Evolutionary conservation across 2,888 invertebrate species (phyloP).

Genomic region (Drosophila robusta): DNA sequence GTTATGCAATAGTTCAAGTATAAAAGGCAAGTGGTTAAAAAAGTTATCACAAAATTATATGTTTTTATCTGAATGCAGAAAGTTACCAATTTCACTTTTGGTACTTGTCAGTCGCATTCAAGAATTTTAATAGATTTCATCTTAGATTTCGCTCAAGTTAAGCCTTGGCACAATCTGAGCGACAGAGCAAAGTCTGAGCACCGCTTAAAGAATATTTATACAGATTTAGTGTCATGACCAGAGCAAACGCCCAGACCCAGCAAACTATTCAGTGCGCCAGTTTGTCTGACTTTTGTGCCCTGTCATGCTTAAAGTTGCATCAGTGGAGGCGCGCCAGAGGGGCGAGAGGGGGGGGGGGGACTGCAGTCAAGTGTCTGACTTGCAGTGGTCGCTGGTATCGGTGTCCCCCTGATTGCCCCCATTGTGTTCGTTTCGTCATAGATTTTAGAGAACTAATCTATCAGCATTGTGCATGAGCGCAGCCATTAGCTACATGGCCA

Average conservation of each 20-base stretch:
- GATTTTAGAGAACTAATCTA: slow-evolving; percentile 56
- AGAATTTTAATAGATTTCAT: background rate
- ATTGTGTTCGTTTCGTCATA: slow-evolving; percentile 36
- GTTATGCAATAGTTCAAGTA: too few relatives aligned
- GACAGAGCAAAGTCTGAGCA: slow-evolving; percentile 19
- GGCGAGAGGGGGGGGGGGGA: background rate
- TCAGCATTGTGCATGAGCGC: slow-evolving; percentile 51
- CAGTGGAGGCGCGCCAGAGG: background rate
- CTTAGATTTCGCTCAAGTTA: slow-evolving; percentile 18
- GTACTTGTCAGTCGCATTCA: too few relatives aligned
- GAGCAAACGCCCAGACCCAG: slow-evolving; percentile 14
- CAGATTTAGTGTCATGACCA: slow-evolving; percentile 44
- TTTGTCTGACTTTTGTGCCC: slow-evolving; percentile 34
- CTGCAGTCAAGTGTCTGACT: slow-evolving; percentile 42
- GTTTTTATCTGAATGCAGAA: too few relatives aligned
- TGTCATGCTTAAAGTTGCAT: slow-evolving; percentile 31
- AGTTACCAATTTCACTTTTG: too few relatives aligned
- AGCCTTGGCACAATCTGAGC: slow-evolving; percentile 8
- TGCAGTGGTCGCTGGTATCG: slow-evolving; percentile 42
- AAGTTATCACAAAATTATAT: too few relatives aligned
- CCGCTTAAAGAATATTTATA: slow-evolving; percentile 42
- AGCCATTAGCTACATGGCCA: slow-evolving; percentile 21
- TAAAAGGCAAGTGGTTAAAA: too few relatives aligned
- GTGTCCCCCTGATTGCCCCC: slow-evolving; percentile 25
- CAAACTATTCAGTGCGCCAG: slow-evolving; percentile 22